Percentiles rank a stretch among this genome's conserved stretches.
phyloP scores from a whole-genome alignment of 2,888 invertebrate species.

The Mesoligia furuncula region DNA sequence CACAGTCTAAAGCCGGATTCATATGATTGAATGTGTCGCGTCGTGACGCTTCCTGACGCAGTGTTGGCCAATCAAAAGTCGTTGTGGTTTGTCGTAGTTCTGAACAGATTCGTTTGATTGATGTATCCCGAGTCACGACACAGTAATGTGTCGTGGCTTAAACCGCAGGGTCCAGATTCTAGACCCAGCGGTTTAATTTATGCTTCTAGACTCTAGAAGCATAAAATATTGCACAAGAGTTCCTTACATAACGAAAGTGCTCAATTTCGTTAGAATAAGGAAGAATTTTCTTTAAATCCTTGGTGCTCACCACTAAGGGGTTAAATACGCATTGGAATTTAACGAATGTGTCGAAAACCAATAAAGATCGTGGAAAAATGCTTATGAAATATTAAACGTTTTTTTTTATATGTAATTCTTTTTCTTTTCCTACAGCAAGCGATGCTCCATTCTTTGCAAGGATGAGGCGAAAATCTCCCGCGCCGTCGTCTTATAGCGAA shows the following conservation, averaged over 20 bases:
- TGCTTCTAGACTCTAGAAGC: neutral
- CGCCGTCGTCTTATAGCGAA: constrained; percentile 82
- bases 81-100: no score
- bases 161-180: neutral
- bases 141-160: no score
- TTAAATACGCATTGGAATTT: no score
- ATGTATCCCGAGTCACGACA: no score
- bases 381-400: neutral
- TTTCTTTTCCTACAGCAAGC: constrained; percentile 73
- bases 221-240: neutral
- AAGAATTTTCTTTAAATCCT: neutral
- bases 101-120: no score
- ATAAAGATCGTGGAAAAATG: neutral
- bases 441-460: constrained; percentile 84
- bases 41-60: no score
- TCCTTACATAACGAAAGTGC: neutral
- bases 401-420: no score
- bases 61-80: no score
- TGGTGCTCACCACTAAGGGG: neutral
- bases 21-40: no score
- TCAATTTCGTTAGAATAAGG: neutral
- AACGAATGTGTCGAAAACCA: neutral
- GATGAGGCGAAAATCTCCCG: constrained; percentile 85
- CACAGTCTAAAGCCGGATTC: no score
- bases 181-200: no score